Conservation (phyloP, 2,113 vertebrate species). For the Dipodomys ordii region DNA sequence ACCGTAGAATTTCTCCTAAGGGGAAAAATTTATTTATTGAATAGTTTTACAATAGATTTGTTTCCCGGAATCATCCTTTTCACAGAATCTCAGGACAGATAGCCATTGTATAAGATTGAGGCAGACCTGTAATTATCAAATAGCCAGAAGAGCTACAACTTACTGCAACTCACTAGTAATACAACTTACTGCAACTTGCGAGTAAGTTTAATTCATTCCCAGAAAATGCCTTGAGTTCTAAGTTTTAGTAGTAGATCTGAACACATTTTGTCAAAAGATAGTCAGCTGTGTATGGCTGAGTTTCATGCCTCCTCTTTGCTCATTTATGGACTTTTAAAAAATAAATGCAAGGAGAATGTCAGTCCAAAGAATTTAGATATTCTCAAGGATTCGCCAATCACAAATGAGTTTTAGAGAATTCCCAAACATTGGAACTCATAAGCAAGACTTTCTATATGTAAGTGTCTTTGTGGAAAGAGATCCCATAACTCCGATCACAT, state of each 20-base stretch:
- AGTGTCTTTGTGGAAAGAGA: background rate
- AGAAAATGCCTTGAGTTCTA: constrained; percentile 14
- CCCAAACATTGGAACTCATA: background rate
- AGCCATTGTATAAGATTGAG: constrained; percentile 36
- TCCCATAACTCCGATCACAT: background rate
- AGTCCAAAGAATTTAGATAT: background rate
- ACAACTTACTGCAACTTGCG: background rate
- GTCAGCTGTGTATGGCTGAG: constrained; percentile 11
- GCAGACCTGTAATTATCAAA: constrained; percentile 15
- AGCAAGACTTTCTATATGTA: background rate
- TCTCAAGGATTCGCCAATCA: background rate
- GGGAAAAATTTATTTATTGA: constrained; percentile 13
- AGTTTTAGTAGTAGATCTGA: constrained; percentile 49
- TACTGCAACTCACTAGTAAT: background rate
- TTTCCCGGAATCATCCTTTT: constrained; percentile 41
- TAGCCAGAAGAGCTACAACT: background rate
- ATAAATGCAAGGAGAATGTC: constrained; percentile 10
- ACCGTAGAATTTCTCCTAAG: constrained; percentile 48
- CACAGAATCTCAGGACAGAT: constrained; percentile 36
- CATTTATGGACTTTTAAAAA: constrained; percentile 35
- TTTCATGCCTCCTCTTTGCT: background rate
- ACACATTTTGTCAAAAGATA: constrained; percentile 23
- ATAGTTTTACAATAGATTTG: constrained; percentile 43
- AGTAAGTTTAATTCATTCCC: background rate
- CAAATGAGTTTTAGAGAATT: constrained; percentile 1